These are phyloP conservation scores for Drosophila meridiana DNA, from an alignment of 2,888 invertebrate species.

Conservation along the genomic window DNA sequence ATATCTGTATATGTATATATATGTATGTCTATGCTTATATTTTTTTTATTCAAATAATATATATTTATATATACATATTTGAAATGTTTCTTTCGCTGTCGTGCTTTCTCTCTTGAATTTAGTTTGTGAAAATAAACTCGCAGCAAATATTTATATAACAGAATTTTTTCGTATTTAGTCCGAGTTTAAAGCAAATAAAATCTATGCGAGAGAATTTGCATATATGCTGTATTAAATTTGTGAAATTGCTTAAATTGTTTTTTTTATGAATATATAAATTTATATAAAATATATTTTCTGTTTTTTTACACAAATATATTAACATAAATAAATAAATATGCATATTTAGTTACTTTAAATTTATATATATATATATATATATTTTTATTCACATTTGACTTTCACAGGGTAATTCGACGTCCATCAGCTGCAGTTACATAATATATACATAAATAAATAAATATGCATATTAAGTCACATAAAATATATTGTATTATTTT, in stretches of 20 bases:
- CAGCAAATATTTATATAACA: background rate
- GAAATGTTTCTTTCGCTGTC: background rate
- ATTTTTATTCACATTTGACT: background rate
- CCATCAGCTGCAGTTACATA: background rate
- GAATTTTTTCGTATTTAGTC: background rate
- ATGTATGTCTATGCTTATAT: too few species aligned
- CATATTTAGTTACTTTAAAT: background rate
- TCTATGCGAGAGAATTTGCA: background rate
- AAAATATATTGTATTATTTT: too few species aligned
- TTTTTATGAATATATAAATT: background rate
- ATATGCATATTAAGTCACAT: too few species aligned
- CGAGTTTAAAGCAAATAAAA: background rate
- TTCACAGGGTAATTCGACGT: background rate
- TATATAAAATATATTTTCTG: background rate
- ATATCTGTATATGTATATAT: background rate
- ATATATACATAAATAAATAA: too few species aligned
- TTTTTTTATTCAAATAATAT: background rate
- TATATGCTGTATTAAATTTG: background rate
- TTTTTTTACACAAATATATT: background rate
- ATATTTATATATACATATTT: background rate
- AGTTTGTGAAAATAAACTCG: background rate
- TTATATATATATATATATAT: too few species aligned
- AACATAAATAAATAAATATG: background rate
- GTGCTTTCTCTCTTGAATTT: background rate
- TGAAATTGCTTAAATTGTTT: background rate